Conservation (phyloP, 2,113 vertebrate species). For the Poeciliopsis prolifica region DNA sequence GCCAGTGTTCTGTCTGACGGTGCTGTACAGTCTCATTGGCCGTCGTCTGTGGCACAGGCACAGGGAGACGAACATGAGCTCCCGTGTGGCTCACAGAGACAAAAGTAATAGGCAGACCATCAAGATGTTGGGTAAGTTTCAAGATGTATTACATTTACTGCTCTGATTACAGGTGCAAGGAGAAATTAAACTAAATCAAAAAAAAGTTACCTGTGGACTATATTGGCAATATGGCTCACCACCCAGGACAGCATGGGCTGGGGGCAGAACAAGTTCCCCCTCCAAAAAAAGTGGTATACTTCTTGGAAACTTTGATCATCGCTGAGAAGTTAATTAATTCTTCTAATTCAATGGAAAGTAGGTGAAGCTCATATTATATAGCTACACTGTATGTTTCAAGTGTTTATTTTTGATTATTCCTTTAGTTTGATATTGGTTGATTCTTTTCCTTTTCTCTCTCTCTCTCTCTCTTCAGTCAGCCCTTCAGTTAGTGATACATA, state of each 20-base stretch:
- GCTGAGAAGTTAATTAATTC: not conserved
- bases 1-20: conserved; percentile 94
- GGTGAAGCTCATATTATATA: no score
- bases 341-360: no score
- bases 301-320: not conserved
- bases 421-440: not conserved
- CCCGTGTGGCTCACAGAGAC: conserved; percentile 84
- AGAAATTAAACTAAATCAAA: not conserved
- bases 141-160: not conserved
- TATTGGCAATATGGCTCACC: not conserved
- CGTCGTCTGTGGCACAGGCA: conserved; percentile 91
- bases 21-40: conserved; percentile 95
- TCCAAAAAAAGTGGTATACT: not conserved
- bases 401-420: not conserved
- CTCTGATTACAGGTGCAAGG: not conserved
- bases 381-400: no score
- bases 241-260: not conserved
- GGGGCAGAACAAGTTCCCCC: not conserved
- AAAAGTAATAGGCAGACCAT: conserved; percentile 94
- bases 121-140: conserved; percentile 92
- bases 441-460: not conserved
- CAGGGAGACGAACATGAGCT: conserved; percentile 80
- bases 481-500: no score
- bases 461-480: no score
- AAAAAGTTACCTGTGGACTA: no score